Base-by-base conservation (phyloP, 2,113 vertebrate species). In the Pontoporia blainvillei region DNA sequence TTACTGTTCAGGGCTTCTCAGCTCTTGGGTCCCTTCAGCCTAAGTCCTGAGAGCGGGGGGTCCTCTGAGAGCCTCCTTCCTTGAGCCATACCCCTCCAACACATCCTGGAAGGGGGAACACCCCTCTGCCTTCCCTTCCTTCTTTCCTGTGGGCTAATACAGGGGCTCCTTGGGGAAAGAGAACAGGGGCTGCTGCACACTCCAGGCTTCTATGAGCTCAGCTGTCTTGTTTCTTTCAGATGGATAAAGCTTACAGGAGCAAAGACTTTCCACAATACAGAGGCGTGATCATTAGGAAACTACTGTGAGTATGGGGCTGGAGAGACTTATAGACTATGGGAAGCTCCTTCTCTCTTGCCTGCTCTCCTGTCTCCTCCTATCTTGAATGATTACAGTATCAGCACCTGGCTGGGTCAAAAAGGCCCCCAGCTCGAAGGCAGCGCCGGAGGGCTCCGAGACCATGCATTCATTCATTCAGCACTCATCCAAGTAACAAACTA, bases 171-270 rank as follows among this genome's bases (percentile, higher is more conserved):
- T 54, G n/a, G 6, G 59, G 3, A 8, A 31, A n/a, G 72, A 52
- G 13, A 69, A 57, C 2, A 27, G 34, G 15, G 11, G 27, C 18
- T 39, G 59, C 31, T 71, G 25, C 18, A 25, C 0, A 2, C 36
- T n/a, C 6, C 25, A 36, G 17, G 27, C 7, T 34, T 64, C 27
- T 27, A 8, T 52, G 59, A 71, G 11, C 64, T 71, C 21, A 31
- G 9, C 18, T 59, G 31, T 61, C 49, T 86, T n/a, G 1, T 94
- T 89, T 96, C 69, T 94, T 92, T 25, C 92, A 97, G 96, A 96
- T 97, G 86, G 21, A 93, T 85, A 34, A 85, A 18, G 6, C 36
- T 66, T 97, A 86, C 14, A 17, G 0, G 1, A 29, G 44, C 7
- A 5, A 78, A 0, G 57, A 79, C 49, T 84, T 97, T 62, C 66